Base-by-base conservation (phyloP, 1,140 invertebrate genomes). In the Papilio polytes region DNA sequence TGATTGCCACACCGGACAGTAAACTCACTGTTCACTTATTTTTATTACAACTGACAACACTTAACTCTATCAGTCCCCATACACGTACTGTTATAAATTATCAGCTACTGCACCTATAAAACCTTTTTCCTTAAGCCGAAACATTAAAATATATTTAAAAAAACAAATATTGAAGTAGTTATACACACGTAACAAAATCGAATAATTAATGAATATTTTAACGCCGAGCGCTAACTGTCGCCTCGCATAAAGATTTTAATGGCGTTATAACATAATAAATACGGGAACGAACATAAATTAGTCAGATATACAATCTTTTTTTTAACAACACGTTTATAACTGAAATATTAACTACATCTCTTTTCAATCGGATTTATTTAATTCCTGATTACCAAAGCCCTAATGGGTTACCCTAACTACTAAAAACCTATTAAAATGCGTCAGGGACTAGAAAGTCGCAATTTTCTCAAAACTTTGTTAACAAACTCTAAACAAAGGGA, bases 21-120 rank as follows among this genome's bases (percentile, higher is more conserved):
- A 86, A 86, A 86, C 66, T 86, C 81, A 79, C 76, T 78, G 77
- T 81, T 84, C 82, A 81, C 81, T 79, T 81, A 74, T 44, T 74
- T 80, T 83, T 81, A 85, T 81, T 56, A 80, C 72, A 63, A 12
- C 41, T 76, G 83, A 74, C 78, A 82, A 82, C 80, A 83, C 83
- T 85, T 78, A 84, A 84, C 74, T 66, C 81, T 84, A 85, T 85
- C 78, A 78, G 81, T 78, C 46, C 53, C 83, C 26, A 63, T 77
- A 56, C 76, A 80, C 59, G 72, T 81, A 73, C 74, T 48, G 77
- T 78, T 79, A 80, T 85, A 85, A 88, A 87, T 87, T 81, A 81
- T 76, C 56, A 26, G 82, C 83, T 85, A 84, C 81, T 59, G 80
- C 80, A 82, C 70, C 41, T 80, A 80, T 82, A 66, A 74, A 63